Evolutionary conservation across 1,140 invertebrate species (phyloP).

Genomic region (Colletes latitarsis): DNA sequence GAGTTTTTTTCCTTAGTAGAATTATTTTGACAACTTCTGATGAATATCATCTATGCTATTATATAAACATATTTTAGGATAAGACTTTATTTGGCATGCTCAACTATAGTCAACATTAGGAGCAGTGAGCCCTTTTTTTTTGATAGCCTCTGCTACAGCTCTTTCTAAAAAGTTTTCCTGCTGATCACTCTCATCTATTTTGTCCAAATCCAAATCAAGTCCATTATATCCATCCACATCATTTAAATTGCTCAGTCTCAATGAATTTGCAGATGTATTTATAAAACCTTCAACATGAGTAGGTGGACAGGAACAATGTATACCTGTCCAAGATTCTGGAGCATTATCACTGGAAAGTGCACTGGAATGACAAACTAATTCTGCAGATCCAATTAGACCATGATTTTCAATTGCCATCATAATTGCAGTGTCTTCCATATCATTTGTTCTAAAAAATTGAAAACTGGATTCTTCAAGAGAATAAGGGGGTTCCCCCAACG

Average conservation of each 20-base stretch:
- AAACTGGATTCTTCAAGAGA: slow-evolving; percentile 78
- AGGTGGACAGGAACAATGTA: slow-evolving; percentile 42
- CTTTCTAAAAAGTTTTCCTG: slow-evolving; percentile 84
- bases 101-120: slow-evolving; percentile 79
- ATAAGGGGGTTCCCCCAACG: slow-evolving; percentile 78
- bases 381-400: slow-evolving; percentile 73
- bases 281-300: slow-evolving; percentile 18
- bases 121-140: slow-evolving; percentile 86
- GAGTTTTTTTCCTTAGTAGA: background rate
- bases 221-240: slow-evolving; percentile 39
- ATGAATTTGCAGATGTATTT: slow-evolving; percentile 47
- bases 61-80: slow-evolving; percentile 46
- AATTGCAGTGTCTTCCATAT: slow-evolving; percentile 82
- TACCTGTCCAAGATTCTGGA: slow-evolving; percentile 37
- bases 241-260: slow-evolving; percentile 46
- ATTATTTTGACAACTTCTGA: slow-evolving; percentile 28
- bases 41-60: slow-evolving; percentile 47
- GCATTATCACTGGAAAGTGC: slow-evolving; percentile 46
- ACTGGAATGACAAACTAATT: slow-evolving; percentile 77
- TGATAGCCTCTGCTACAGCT: slow-evolving; percentile 86
- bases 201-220: slow-evolving; percentile 65
- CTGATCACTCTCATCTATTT: slow-evolving; percentile 72
- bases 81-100: slow-evolving; percentile 44
- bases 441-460: slow-evolving; percentile 82
- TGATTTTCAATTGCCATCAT: slow-evolving; percentile 83